These are phyloP conservation scores for Mylabris sibirica DNA, from an alignment of 2,888 invertebrate genomes.

Conservation along the genomic window DNA sequence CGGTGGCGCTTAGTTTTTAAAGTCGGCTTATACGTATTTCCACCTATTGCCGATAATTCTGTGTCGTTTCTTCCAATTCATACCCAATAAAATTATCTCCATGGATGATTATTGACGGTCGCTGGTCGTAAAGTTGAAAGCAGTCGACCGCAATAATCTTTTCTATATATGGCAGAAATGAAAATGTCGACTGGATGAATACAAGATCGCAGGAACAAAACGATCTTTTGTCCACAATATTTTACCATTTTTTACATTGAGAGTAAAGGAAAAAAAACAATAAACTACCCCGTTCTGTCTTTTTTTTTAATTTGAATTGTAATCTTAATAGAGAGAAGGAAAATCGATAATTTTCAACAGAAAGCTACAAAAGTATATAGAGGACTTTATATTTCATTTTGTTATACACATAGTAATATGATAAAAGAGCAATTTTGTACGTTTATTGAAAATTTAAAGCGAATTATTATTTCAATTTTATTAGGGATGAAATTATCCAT, in stretches of 20 bases:
- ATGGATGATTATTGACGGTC: conserved; percentile 5
- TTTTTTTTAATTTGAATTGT: not conserved
- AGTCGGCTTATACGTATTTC: not conserved
- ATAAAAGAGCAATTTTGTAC: not conserved
- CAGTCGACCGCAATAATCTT: conserved; percentile 8
- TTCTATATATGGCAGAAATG: not conserved
- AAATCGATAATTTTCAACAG: not conserved
- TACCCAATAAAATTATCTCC: not conserved
- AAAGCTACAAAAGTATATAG: not conserved
- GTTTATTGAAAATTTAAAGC: conserved; percentile 9
- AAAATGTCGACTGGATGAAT: not conserved
- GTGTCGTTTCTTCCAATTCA: not conserved
- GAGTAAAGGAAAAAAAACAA: not conserved
- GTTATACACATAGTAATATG: not conserved
- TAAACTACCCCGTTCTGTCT: not conserved
- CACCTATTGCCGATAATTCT: not conserved
- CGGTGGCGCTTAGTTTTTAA: too few relatives aligned
- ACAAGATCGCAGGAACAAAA: not conserved
- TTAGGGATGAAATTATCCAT: not conserved
- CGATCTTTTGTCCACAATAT: conserved; percentile 6
- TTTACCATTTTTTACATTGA: not conserved
- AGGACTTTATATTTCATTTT: not conserved
- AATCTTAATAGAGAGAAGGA: not conserved
- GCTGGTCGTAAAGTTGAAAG: not conserved
- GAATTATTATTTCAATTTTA: not conserved